A percentile compares a stretch with the other conserved stretches of the same genome.
Evolutionary conservation across 2,797 vertebrate species (phyloP).

Genomic region (Lepilemur septentrionalis): DNA sequence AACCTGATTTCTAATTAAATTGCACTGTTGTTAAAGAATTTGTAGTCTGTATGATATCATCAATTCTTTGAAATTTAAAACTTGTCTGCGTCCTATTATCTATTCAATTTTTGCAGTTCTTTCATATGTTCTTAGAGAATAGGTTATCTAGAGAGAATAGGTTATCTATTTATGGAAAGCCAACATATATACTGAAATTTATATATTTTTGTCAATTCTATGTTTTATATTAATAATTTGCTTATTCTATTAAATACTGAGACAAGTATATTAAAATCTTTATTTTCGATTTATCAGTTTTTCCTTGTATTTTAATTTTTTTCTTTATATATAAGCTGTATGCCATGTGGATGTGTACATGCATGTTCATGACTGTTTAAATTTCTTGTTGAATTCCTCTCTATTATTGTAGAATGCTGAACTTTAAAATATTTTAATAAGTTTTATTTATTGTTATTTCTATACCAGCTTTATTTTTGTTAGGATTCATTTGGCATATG

Average conservation of each 20-base stretch:
- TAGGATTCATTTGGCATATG: not conserved
- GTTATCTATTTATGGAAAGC: conserved; percentile 3
- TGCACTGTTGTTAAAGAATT: not conserved
- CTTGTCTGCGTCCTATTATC: not conserved
- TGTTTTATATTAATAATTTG: not conserved
- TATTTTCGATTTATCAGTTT: conserved; percentile 32
- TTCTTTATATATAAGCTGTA: not conserved
- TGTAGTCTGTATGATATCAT: not conserved
- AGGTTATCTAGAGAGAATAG: not conserved
- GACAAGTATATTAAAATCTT: not conserved
- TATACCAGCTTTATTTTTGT: conserved; percentile 32
- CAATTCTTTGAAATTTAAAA: not conserved
- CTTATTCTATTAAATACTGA: not conserved
- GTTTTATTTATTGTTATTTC: conserved; percentile 11
- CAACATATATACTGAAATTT: not conserved
- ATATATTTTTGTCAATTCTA: not conserved
- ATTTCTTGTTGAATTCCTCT: conserved; percentile 6
- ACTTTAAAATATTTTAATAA: not conserved
- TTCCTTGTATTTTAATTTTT: not conserved
- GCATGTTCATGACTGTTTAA: not conserved
- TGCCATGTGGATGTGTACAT: not conserved
- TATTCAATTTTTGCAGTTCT: not conserved
- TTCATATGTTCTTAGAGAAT: not conserved
- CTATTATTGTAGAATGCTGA: not conserved
- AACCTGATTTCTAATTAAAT: not conserved